Conservation (phyloP, 1,140 invertebrate genomes). For the Acyrthosiphon pisum region DNA sequence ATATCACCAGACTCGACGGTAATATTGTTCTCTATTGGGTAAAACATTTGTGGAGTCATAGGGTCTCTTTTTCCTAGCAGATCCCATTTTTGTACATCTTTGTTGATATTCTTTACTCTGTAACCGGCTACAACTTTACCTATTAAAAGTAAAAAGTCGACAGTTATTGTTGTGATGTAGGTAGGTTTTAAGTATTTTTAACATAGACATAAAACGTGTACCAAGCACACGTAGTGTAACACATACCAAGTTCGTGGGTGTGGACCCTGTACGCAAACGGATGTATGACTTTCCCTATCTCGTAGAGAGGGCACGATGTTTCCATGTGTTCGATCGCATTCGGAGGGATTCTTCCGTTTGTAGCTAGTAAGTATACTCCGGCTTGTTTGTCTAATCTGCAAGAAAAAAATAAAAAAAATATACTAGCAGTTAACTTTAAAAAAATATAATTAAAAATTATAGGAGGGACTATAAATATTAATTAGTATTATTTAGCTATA, state of each 20-base stretch:
- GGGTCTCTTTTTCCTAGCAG: constrained; percentile 91
- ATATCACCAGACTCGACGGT: constrained; percentile 75
- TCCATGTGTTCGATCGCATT: constrained; percentile 83
- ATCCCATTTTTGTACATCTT: constrained; percentile 75
- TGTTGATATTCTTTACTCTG: constrained; percentile 70
- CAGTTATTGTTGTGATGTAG: not conserved
- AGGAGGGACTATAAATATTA: not conserved
- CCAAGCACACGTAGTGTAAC: not conserved
- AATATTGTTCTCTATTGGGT: constrained; percentile 75
- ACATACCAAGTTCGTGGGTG: constrained; percentile 84
- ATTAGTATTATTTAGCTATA: not conserved
- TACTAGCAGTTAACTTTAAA: not conserved
- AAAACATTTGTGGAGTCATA: constrained; percentile 95
- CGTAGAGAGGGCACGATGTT: constrained; percentile 79
- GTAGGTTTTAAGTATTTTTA: not conserved
- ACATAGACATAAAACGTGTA: not conserved
- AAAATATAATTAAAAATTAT: not conserved
- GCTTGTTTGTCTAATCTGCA: constrained; percentile 78
- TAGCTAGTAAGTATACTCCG: constrained; percentile 86
- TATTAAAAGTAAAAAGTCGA: constrained; percentile 61
- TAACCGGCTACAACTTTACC: constrained; percentile 88
- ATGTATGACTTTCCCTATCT: constrained; percentile 83
- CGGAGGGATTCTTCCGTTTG: constrained; percentile 78
- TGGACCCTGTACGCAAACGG: constrained; percentile 96
- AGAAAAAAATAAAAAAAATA: not conserved